Evolutionary conservation across 2,797 vertebrate genomes (phyloP), one percentile per base, ranked within the genome.

Genomic region (Gymnocypris eckloni): DNA sequence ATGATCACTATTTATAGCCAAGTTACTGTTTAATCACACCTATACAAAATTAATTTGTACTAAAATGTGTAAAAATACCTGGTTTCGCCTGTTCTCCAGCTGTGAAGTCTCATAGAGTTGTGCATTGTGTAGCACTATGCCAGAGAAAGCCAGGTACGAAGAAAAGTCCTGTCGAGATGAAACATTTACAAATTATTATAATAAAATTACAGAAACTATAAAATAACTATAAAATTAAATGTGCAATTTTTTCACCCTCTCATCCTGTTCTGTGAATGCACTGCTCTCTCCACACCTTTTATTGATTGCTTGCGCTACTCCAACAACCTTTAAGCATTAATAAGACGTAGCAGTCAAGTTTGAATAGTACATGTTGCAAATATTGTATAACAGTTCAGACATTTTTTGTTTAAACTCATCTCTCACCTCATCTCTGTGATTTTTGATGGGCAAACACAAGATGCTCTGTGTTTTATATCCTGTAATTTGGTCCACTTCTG

Each of bases 391-490:
- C 1, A 54, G 8, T 41, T 71, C 5, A 52, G 33, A 37, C 9
- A 20, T 15, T 64, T 20, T 69, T 69, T n/a, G 22, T 4, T 52
- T 48, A 37, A 39, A 59, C 18, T n/a, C 3, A 5, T 20, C 56
- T 54, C 86, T 96, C 92, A 99, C 98, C 97, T 99, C 97, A 12
- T 97, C 96, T 91, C 95, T 96, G 69, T 99, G 98, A 91, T 99
- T 99, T 95, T 99, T 99, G 93, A 99, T 99, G 39, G 98, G 98
- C 95, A 99, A 96, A 91, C 98, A 99, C 77, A 99, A 96, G 89
- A 99, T 98, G 84, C 97, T 99, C 87, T 98, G 97, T 37, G 98
- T 99, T 94, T 96, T 98, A 93, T 99, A 99, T 0, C 98, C 98
- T 45, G 98, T 99, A 92, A 99, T 98, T 92, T 97, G 96, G 94